A percentile compares a stretch with the other conserved stretches of the same genome.
phyloP scores from a whole-genome alignment of 92 coral and sea anemone species.

The Muricea muricata region DNA sequence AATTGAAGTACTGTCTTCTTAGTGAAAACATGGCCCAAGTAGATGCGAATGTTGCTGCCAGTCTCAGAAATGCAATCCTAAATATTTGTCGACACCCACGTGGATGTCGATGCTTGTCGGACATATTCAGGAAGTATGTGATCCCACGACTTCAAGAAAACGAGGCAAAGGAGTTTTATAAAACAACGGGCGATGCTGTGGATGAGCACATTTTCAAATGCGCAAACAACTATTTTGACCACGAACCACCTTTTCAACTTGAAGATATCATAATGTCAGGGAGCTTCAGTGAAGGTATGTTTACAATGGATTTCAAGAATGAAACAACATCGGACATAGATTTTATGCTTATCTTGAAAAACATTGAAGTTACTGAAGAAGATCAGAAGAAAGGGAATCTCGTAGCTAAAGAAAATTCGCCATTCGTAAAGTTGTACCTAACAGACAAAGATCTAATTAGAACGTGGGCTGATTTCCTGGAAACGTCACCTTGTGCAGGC shows the following conservation, averaged over 20 bases:
- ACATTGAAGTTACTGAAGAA: neutral
- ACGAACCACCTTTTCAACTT: slow-evolving; percentile 26
- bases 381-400: slow-evolving; percentile 18
- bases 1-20: too few species aligned
- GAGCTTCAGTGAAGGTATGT: slow-evolving; percentile 20
- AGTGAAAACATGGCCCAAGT: too few species aligned
- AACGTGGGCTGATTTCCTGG: slow-evolving; percentile 20
- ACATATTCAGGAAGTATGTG: neutral
- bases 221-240: slow-evolving; percentile 21
- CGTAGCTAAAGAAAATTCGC: neutral
- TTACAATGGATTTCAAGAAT: neutral
- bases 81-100: too few species aligned
- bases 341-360: slow-evolving; percentile 1
- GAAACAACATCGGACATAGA: slow-evolving; percentile 2
- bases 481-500: neutral
- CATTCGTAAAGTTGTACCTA: slow-evolving; percentile 28
- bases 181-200: neutral
- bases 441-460: neutral
- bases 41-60: too few species aligned
- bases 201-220: neutral
- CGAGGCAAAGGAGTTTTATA: neutral
- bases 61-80: too few species aligned
- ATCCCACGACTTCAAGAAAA: too few species aligned
- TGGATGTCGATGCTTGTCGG: too few species aligned
- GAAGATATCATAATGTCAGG: slow-evolving; percentile 15